Conservation (phyloP, 2,888 invertebrate genomes). For the Agrotis puta region DNA sequence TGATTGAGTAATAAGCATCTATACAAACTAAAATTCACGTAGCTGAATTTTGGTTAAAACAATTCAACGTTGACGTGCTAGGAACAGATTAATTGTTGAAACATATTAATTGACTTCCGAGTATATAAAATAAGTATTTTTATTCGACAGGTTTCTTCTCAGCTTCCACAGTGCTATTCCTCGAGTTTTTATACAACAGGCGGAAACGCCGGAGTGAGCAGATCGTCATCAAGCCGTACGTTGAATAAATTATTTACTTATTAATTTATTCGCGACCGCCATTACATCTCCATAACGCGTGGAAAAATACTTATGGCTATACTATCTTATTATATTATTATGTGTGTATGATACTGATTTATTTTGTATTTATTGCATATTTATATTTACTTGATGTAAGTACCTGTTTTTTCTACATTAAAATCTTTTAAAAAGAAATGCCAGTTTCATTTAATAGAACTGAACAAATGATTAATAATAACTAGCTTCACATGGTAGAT, state of each 20-base stretch:
- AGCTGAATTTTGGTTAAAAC: too few relatives aligned
- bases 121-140: background rate
- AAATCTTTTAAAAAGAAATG: background rate
- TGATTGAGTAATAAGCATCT: too few relatives aligned
- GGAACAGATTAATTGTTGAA: too few relatives aligned
- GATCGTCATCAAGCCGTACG: constrained; percentile 85
- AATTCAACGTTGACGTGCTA: too few relatives aligned
- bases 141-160: constrained; percentile 80
- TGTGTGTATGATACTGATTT: background rate
- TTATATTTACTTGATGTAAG: background rate
- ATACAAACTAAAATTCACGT: too few relatives aligned
- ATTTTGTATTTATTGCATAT: constrained; percentile 13
- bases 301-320: constrained; percentile 52
- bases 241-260: constrained; percentile 82
- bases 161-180: constrained; percentile 78
- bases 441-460: background rate
- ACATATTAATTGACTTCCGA: background rate
- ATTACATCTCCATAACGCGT: constrained; percentile 36
- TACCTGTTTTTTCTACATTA: constrained; percentile 13
- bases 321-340: background rate
- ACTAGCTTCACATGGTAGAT: too few relatives aligned
- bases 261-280: constrained; percentile 25
- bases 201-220: constrained; percentile 79
- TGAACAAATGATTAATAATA: background rate
- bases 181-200: constrained; percentile 82